Percentiles rank a stretch among this genome's conserved stretches.
phyloP scores from a whole-genome alignment of 1,140 invertebrate genomes.

The Aphelinus certus region DNA sequence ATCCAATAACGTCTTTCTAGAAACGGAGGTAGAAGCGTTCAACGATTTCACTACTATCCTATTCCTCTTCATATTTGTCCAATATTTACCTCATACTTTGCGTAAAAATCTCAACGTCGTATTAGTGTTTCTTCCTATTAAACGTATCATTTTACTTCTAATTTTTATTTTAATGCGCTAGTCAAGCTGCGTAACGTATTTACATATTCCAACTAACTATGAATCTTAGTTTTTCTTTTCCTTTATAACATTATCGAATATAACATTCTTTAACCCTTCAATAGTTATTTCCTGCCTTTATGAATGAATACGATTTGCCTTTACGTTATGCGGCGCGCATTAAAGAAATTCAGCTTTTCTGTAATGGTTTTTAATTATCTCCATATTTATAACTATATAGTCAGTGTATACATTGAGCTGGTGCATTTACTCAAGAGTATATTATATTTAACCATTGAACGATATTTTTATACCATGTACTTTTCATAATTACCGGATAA shows the following conservation, averaged over 20 bases:
- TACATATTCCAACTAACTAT: neutral
- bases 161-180: conserved; percentile 17
- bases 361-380: conserved; percentile 6
- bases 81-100: neutral
- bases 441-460: neutral
- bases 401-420: neutral
- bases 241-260: conserved; percentile 33
- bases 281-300: neutral
- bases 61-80: neutral
- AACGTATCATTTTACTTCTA: conserved; percentile 10
- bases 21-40: too few species aligned
- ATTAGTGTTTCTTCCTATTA: conserved; percentile 18
- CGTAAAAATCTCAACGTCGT: conserved; percentile 28
- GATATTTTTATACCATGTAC: too few species aligned
- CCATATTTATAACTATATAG: neutral
- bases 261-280: conserved; percentile 39
- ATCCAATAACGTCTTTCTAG: too few species aligned
- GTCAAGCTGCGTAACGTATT: conserved; percentile 26
- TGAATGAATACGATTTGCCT: conserved; percentile 5
- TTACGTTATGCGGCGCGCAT: conserved; percentile 10
- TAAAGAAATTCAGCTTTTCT: conserved; percentile 25
- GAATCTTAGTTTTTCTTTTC: conserved; percentile 13
- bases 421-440: neutral
- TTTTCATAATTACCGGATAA: too few species aligned
- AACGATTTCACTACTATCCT: too few species aligned